phyloP scores from a whole-genome alignment of 2,797 vertebrate species.

The Nyctalus aviator region DNA sequence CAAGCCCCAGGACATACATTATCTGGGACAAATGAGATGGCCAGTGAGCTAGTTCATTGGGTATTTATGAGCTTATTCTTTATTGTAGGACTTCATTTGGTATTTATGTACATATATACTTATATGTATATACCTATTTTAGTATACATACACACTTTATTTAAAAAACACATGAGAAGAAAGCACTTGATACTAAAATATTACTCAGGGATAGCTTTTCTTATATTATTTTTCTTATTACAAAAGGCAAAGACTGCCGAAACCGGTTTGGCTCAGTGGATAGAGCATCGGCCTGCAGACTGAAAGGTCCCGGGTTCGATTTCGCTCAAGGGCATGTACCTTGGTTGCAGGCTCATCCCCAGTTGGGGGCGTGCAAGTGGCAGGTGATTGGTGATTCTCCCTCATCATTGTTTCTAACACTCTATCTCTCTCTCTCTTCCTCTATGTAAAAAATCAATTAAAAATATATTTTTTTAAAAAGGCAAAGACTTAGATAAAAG shows the following conservation, averaged over 20 bases:
- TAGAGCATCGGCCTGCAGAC: no score
- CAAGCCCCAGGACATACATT: conserved; percentile 62
- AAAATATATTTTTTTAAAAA: no score
- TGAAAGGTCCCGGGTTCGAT: no score
- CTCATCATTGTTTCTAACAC: no score
- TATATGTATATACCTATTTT: not conserved
- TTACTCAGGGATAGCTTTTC: not conserved
- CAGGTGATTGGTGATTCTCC: no score
- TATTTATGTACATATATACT: not conserved
- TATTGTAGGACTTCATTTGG: conserved; percentile 35
- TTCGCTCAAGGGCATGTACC: no score
- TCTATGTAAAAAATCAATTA: no score
- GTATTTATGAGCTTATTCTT: conserved; percentile 40
- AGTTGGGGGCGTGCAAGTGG: no score
- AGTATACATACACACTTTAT: not conserved
- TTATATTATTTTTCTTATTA: conserved; percentile 16
- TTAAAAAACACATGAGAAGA: not conserved
- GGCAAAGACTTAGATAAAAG: not conserved
- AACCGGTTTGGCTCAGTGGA: no score
- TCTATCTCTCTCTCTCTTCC: no score
- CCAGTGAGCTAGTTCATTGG: conserved; percentile 43
- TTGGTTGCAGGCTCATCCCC: no score
- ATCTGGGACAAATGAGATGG: conserved; percentile 70
- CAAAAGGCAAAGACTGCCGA: not conserved
- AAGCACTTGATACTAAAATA: not conserved